Evolutionary conservation across 2,888 invertebrate genomes (phyloP).

Genomic region (Ecliptopera silaceata): DNA sequence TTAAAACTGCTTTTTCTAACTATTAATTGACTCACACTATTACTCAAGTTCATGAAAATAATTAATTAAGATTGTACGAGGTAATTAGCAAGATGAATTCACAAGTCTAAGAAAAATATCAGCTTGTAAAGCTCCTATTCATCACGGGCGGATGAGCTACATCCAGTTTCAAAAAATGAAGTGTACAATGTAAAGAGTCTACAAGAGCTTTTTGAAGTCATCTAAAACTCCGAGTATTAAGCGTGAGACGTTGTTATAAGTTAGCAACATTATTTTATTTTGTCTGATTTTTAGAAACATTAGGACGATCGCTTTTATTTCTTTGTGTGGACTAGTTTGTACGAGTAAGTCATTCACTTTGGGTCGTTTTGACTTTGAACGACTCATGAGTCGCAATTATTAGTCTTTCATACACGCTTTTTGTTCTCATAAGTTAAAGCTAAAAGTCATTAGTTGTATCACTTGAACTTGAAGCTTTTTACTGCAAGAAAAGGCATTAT

Average conservation of each 20-base stretch:
- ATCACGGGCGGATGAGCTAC: constrained; percentile 34
- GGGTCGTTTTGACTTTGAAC: constrained; percentile 13
- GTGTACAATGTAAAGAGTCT: constrained; percentile 40
- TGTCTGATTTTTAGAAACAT: constrained; percentile 13
- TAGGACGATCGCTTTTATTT: constrained; percentile 1
- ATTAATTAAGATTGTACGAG: not conserved
- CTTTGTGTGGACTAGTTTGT: constrained; percentile 4
- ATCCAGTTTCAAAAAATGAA: constrained; percentile 51
- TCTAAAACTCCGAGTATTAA: constrained; percentile 47
- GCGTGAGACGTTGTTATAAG: constrained; percentile 36
- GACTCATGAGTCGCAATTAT: not conserved
- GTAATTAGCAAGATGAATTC: not conserved
- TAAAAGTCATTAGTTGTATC: not conserved
- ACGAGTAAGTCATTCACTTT: constrained; percentile 10
- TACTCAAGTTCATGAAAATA: no score
- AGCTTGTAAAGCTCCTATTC: constrained; percentile 5
- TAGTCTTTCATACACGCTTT: not conserved
- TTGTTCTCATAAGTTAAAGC: not conserved
- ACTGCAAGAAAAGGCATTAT: no score
- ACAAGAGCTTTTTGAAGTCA: constrained; percentile 49
- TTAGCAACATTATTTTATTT: constrained; percentile 27
- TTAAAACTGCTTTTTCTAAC: no score
- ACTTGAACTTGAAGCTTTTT: not conserved
- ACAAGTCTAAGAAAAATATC: constrained; percentile 6
- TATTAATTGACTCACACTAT: no score